Base-by-base conservation (phyloP, 2,113 vertebrate genomes). In the Eupsittula cactorum region DNA sequence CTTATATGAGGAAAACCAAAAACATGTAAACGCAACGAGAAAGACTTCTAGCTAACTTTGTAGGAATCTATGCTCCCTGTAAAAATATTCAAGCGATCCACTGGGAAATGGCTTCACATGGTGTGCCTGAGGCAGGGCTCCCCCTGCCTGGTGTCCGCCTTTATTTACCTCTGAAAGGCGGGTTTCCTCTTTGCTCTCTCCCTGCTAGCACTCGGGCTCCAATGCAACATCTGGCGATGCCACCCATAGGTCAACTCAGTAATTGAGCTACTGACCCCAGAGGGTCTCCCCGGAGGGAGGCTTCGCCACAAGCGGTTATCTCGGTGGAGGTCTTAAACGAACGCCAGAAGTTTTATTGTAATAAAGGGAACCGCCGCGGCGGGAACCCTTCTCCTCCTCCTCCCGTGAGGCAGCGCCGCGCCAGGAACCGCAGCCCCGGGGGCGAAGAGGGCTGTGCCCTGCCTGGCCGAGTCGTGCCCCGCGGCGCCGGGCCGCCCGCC, bases 31-130 rank as follows among this genome's bases (percentile, higher is more conserved):
- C 50, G 57, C 33, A 35, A 35, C 13, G 9, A 13, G 27, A 28
- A 70, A 86, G 9, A 49, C 10, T 53, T 16, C 7, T 0, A 6
- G n/a, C 18, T 27, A 42, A 50, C 35, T 24, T 13, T 2, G 20
- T 15, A 13, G 29, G 9, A 35, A 63, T 1, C 8, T 3, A 3
- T 0, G 20, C 9, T 37, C 16, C 4, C 4, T 2, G 8, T 33
- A 4, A 21, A 28, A 28, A 1, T 1, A 2, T 4, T n/a, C 9
- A 13, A 10, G 11, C 1, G 4, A 20, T 3, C 6, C 13, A 8
- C 16, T 15, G 6, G 13, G 0, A 27, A 57, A 25, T 0, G 20
- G 35, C 9, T 57, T 2, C 21, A 7, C 2, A 4, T 0, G 4
- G 8, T 1, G 33, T 5, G 19, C 35, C 62, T 5, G 33, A n/a